phyloP scores from a whole-genome alignment of 2,113 vertebrate genomes.

The Lanius collurio region DNA sequence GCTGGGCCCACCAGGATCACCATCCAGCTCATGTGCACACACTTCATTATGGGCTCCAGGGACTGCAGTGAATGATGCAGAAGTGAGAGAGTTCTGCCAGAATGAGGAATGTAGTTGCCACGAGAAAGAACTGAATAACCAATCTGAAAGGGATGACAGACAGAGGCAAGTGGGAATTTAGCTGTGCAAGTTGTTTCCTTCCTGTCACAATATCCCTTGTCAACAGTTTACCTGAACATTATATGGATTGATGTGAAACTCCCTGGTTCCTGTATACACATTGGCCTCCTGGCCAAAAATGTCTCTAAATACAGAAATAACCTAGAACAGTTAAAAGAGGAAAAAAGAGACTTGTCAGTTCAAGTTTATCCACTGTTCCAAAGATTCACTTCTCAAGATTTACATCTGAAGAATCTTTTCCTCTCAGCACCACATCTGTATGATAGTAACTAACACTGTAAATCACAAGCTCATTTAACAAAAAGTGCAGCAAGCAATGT shows the following conservation, averaged over 20 bases:
- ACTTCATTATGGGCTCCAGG: constrained; percentile 94
- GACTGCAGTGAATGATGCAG: constrained; percentile 87
- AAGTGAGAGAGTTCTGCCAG: constrained; percentile 82
- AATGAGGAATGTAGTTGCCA: constrained; percentile 72
- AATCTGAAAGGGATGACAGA: constrained; percentile 71
- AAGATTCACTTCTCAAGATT: not conserved
- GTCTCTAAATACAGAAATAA: constrained; percentile 84
- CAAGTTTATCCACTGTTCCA: not conserved
- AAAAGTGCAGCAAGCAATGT: not conserved
- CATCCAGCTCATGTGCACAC: constrained; percentile 97
- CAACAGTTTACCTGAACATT: constrained; percentile 85
- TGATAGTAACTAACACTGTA: not conserved
- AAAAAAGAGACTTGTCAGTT: not conserved
- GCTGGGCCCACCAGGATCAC: constrained; percentile 92
- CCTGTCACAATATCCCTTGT: not conserved
- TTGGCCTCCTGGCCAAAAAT: constrained; percentile 81
- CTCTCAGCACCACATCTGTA: not conserved
- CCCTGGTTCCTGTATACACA: constrained; percentile 84
- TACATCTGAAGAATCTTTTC: not conserved
- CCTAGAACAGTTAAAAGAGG: constrained; percentile 65
- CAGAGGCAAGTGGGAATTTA: not conserved
- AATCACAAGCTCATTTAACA: not conserved
- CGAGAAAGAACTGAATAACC: constrained; percentile 92
- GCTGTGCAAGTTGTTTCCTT: not conserved
- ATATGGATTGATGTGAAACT: constrained; percentile 90